A percentile compares a stretch with the other conserved stretches of the same genome.
Evolutionary conservation across 2,797 vertebrate species (phyloP).

Genomic region (Petrocephalus schoutedeni): DNA sequence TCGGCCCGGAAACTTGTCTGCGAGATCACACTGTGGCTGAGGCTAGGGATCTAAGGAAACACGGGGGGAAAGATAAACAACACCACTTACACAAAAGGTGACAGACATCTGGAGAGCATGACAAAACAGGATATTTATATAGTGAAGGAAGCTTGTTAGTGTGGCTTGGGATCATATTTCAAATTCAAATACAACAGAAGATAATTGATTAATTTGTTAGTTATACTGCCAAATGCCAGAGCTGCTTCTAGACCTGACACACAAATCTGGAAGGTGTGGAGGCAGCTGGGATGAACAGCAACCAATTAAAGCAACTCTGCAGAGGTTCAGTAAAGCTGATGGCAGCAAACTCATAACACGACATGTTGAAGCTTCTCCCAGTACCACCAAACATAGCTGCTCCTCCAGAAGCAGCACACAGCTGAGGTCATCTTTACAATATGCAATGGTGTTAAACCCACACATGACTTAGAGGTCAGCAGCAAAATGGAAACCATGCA

Average conservation of each 20-base stretch:
- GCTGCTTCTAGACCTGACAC: not conserved
- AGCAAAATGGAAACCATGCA: slow-evolving; percentile 4
- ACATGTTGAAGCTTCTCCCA: not conserved
- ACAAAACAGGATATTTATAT: not conserved
- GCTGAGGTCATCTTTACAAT: not conserved
- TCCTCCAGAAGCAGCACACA: not conserved
- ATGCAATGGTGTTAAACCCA: not conserved
- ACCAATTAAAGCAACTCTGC: not conserved
- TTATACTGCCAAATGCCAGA: not conserved
- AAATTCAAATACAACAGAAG: not conserved
- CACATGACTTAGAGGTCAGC: not conserved
- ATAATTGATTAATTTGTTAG: slow-evolving; percentile 6
- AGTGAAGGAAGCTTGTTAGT: not conserved
- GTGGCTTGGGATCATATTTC: not conserved
- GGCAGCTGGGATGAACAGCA: not conserved
- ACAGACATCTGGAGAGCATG: not conserved
- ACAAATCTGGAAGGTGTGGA: not conserved
- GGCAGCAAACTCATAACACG: not conserved
- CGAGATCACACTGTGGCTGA: slow-evolving; percentile 86
- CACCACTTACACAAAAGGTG: not conserved
- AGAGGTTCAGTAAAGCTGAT: not conserved
- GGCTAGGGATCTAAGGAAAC: slow-evolving; percentile 75
- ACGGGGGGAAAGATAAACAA: not conserved
- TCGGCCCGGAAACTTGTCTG: slow-evolving; percentile 87
- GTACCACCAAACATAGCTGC: not conserved